Percentiles rank a stretch among this genome's conserved stretches.
Conservation (phyloP, 1,140 invertebrate species). For the Drosophila miranda region DNA sequence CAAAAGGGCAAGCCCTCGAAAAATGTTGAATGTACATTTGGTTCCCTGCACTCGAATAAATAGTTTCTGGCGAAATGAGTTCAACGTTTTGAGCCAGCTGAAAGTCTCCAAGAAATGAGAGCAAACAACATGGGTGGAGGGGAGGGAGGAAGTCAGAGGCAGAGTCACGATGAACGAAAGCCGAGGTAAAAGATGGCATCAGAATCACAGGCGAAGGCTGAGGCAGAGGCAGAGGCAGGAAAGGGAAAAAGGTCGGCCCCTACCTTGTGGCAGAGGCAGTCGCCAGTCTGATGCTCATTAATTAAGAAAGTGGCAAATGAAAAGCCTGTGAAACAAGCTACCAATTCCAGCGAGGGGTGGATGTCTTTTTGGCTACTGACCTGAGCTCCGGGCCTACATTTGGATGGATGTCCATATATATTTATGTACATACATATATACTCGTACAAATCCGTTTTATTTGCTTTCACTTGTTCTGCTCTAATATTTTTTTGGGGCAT, state of each 20-base stretch:
- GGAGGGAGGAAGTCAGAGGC: slow-evolving; percentile 1
- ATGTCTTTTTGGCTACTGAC: slow-evolving; percentile 51
- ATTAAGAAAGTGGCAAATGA: slow-evolving; percentile 80
- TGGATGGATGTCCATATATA: not conserved
- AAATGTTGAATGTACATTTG: slow-evolving; percentile 62
- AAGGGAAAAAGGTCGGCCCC: too few relatives aligned
- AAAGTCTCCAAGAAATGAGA: slow-evolving; percentile 66
- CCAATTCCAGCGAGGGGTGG: slow-evolving; percentile 38
- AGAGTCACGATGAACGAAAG: too few relatives aligned
- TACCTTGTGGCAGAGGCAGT: too few relatives aligned
- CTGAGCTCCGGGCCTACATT: slow-evolving; percentile 9
- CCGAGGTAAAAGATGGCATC: too few relatives aligned
- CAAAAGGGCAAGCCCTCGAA: slow-evolving; percentile 62
- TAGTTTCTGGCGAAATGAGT: slow-evolving; percentile 72
- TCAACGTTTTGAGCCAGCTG: slow-evolving; percentile 50
- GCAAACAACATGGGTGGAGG: slow-evolving; percentile 56
- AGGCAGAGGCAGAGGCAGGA: too few relatives aligned
- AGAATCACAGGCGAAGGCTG: too few relatives aligned
- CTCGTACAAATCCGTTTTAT: slow-evolving; percentile 65
- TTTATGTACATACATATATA: slow-evolving; percentile 30
- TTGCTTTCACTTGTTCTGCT: slow-evolving; percentile 74
- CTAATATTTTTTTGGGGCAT: slow-evolving; percentile 58
- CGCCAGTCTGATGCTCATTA: slow-evolving; percentile 64
- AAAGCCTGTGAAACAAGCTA: slow-evolving; percentile 73
- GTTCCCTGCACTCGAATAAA: slow-evolving; percentile 59